Percentiles rank a stretch among this genome's conserved stretches.
Evolutionary conservation across 2,888 invertebrate genomes (phyloP).

Genomic region (Polydrusus pterygomalis): DNA sequence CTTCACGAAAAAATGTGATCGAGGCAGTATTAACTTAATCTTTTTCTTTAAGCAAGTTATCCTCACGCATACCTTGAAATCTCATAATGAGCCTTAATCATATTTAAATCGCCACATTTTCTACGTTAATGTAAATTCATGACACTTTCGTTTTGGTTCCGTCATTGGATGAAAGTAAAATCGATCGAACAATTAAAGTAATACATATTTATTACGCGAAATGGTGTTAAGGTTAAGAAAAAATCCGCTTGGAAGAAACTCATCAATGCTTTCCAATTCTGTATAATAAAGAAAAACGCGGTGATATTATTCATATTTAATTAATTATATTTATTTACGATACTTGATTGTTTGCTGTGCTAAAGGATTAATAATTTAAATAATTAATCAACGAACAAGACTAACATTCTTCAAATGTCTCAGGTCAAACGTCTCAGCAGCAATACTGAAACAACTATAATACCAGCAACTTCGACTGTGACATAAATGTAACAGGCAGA

Average conservation of each 20-base stretch:
- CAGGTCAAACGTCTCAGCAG: too few relatives aligned
- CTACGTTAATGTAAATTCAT: conserved; percentile 2
- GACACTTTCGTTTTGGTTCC: conserved; percentile 9
- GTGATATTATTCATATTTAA: neutral
- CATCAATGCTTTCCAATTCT: neutral
- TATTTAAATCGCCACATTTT: conserved; percentile 6
- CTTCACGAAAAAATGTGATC: neutral
- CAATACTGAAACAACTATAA: too few relatives aligned
- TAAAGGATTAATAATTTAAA: too few relatives aligned
- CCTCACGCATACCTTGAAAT: neutral
- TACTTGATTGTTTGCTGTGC: too few relatives aligned
- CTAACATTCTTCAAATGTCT: too few relatives aligned
- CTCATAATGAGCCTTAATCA: conserved; percentile 1
- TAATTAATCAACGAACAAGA: too few relatives aligned
- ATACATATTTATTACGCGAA: neutral
- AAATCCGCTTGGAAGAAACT: conserved; percentile 4
- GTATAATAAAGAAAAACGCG: neutral
- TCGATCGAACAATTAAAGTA: conserved; percentile 11
- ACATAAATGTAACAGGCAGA: too few relatives aligned
- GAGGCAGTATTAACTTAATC: neutral
- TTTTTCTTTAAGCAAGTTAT: neutral
- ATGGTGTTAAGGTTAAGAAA: conserved; percentile 7
- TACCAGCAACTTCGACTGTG: too few relatives aligned
- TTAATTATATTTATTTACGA: too few relatives aligned
- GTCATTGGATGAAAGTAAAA: conserved; percentile 14